A percentile compares a stretch with the other conserved stretches of the same genome.
Conservation (phyloP, 1,140 invertebrate species). For the Pogonomyrmex barbatus region DNA sequence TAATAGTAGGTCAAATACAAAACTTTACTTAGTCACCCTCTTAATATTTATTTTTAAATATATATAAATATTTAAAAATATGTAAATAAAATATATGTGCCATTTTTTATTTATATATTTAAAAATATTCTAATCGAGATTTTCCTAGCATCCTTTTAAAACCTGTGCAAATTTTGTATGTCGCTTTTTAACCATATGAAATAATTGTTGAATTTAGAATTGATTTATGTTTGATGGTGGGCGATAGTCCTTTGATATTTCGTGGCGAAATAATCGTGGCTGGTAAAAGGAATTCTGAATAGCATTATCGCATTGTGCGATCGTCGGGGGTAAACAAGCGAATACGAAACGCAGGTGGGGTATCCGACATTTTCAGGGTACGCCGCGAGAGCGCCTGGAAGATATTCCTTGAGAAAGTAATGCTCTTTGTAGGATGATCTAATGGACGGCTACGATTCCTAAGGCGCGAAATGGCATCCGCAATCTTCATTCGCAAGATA, state of each 20-base stretch:
- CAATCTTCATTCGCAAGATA: neutral
- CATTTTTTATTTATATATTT: neutral
- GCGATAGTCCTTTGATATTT: slow-evolving; percentile 29
- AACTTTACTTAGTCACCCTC: no score
- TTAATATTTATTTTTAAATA: neutral
- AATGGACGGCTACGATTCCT: neutral
- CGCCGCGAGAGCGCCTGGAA: neutral
- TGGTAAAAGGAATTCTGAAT: slow-evolving; percentile 14
- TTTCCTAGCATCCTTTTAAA: neutral
- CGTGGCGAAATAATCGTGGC: slow-evolving; percentile 23
- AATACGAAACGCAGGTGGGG: slow-evolving; percentile 4
- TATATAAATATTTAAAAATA: neutral
- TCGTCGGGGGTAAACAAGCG: neutral
- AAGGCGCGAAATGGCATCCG: slow-evolving; percentile 30
- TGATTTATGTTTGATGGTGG: slow-evolving; percentile 12
- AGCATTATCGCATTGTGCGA: slow-evolving; percentile 21
- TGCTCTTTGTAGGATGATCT: slow-evolving; percentile 29
- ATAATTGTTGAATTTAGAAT: neutral
- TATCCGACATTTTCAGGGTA: slow-evolving; percentile 45
- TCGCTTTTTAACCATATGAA: neutral
- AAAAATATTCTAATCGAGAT: neutral
- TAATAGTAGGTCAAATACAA: no score
- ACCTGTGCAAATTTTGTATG: neutral
- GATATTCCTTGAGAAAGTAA: slow-evolving; percentile 45
- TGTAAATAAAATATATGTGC: neutral